Percentiles rank a stretch among this genome's conserved stretches.
Conservation (phyloP, 2,797 vertebrate genomes). For the Ctenopoma multispine region DNA sequence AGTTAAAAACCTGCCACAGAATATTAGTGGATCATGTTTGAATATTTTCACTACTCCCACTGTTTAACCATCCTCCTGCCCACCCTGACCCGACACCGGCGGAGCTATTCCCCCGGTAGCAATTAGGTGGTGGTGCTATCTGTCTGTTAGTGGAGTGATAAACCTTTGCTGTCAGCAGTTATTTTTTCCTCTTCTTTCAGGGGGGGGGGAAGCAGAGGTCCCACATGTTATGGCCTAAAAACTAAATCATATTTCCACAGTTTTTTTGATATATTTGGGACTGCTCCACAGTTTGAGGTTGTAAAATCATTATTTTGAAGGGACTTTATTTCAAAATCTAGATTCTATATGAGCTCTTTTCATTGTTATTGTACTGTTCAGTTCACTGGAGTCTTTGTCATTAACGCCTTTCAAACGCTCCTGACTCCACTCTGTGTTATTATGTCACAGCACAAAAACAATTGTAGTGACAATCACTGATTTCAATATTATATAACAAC, state of each 20-base stretch:
- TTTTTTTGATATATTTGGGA: background rate
- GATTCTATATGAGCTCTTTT: too few species aligned
- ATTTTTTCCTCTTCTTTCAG: constrained; percentile 18
- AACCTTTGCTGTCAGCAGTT: constrained; percentile 34
- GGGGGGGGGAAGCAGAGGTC: background rate
- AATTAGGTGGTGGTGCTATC: constrained; percentile 30
- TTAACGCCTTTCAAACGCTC: too few species aligned
- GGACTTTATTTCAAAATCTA: too few species aligned
- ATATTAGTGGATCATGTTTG: background rate
- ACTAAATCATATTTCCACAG: background rate
- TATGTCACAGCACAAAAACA: too few species aligned
- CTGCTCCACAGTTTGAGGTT: background rate
- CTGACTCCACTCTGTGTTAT: too few species aligned
- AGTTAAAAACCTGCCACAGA: background rate
- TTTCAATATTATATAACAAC: too few species aligned
- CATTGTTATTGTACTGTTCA: too few species aligned
- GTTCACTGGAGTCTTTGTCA: too few species aligned
- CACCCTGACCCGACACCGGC: constrained; percentile 13
- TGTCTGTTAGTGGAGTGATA: constrained; percentile 35
- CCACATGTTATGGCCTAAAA: background rate
- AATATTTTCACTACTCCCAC: background rate
- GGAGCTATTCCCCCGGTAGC: constrained; percentile 11
- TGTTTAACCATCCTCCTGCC: constrained; percentile 6
- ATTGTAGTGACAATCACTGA: too few species aligned
- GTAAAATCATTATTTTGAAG: too few species aligned